Conservation (phyloP, 2,888 invertebrate species). For the Volucella zonaria region DNA sequence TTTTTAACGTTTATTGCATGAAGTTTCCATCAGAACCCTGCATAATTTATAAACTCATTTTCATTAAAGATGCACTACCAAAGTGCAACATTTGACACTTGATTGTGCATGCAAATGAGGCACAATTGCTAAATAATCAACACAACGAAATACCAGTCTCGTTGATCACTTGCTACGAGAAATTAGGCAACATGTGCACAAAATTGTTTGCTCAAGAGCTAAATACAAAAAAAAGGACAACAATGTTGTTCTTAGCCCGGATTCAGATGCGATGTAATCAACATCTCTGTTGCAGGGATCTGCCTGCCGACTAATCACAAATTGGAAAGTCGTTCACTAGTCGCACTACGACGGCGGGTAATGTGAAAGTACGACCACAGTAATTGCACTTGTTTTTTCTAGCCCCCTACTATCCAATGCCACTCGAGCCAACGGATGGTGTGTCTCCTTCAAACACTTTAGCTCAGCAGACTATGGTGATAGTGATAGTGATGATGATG, state of each 20-base stretch:
- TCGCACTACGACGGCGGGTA: slow-evolving; percentile 15
- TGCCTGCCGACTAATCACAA: slow-evolving; percentile 23
- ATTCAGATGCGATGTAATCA: neutral
- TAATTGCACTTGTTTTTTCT: neutral
- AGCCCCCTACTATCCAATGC: neutral
- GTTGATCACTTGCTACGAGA: neutral
- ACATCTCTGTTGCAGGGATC: neutral
- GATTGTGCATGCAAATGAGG: slow-evolving; percentile 8
- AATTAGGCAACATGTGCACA: slow-evolving; percentile 23
- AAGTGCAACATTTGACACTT: slow-evolving; percentile 28
- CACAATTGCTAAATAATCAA: neutral
- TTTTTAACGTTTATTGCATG: neutral
- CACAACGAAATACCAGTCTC: neutral
- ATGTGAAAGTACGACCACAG: slow-evolving; percentile 51
- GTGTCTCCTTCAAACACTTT: slow-evolving; percentile 4
- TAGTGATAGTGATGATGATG: neutral
- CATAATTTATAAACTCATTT: slow-evolving; percentile 19
- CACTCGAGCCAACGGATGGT: neutral
- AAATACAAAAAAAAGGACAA: neutral
- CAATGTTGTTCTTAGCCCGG: neutral
- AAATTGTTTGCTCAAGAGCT: slow-evolving; percentile 10
- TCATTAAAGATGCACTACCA: slow-evolving; percentile 1
- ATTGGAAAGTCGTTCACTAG: slow-evolving; percentile 64
- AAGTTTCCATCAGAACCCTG: neutral
- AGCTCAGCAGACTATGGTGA: neutral